Base-by-base conservation (phyloP, 1,140 invertebrate genomes). In the Drosophila jambulina region DNA sequence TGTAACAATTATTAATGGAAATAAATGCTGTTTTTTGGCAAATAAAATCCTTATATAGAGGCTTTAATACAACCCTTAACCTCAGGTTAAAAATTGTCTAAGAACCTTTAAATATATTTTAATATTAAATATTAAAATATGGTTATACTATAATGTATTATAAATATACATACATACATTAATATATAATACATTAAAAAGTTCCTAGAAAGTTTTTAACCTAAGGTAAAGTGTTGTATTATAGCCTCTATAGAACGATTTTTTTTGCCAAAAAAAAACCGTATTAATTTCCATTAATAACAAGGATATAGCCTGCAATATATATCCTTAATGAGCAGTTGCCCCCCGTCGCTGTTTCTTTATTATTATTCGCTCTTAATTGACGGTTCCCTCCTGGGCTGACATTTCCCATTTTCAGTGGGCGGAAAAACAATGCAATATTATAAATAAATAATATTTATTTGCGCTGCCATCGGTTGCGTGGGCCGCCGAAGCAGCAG, bases 381-480 rank as follows among this genome's bases (percentile, higher is more conserved):
- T 74, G 71, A 19, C 57, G 53, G 40, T 27, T 21, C n/a, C 40
- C 29, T 29, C 27, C 38, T 29, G 32, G 19, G 29, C 42, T 38
- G 15, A 6, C 36, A 23, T 23, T 23, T 36, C n/a, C 27, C 62
- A 32, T 25, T 40, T 27, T 38, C 21, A 27, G 42, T 67, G 45
- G 63, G 63, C 43, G 27, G 46, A 23, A 54, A 54, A 54, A 54
- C 53, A 54, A 54, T 59, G 19, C 48, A 38, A 58, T 63, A 74
- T 58, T 77, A 82, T 65, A 81, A 75, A 78, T 74, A 82, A 79
- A 82, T 82, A 83, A 68, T 82, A 86, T 86, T 85, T 85, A 86
- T 82, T 68, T 48, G 45, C 54, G 38, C 49, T 58, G 25, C 65
- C 63, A 80, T 80, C 77, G 49, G 36, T 69, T 62, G 82, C 58